phyloP scores from a whole-genome alignment of 1,140 invertebrate species.

The Macrotrachela quadricornifera region DNA sequence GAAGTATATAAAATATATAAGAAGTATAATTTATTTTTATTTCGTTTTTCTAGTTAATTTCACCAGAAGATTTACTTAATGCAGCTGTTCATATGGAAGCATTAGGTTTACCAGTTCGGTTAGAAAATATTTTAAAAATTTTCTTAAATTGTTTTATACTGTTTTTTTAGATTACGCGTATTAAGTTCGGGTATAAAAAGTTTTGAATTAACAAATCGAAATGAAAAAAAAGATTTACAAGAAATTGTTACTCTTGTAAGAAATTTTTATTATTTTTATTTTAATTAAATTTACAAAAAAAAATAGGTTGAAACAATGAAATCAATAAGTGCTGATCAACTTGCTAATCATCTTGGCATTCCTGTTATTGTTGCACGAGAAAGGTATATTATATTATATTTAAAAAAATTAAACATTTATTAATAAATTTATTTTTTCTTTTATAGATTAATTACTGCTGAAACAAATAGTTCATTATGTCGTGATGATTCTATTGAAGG shows the following conservation, averaged over 20 bases:
- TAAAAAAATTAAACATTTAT: background rate
- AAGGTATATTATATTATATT: conserved; percentile 33
- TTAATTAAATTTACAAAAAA: too few species aligned
- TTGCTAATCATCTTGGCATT: conserved; percentile 54
- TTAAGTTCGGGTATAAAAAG: background rate
- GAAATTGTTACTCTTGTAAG: too few species aligned
- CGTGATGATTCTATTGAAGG: conserved; percentile 80
- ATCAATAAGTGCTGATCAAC: conserved; percentile 57
- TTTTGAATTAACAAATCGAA: too few species aligned
- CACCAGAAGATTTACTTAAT: conserved; percentile 77
- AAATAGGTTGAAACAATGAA: conserved; percentile 48
- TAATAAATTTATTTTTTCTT: conserved; percentile 1
- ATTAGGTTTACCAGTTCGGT: conserved; percentile 40
- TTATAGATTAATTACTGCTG: conserved; percentile 46
- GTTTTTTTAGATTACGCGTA: background rate
- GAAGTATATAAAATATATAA: too few species aligned
- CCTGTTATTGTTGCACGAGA: conserved; percentile 71
- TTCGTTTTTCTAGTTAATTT: conserved; percentile 49
- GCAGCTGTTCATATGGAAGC: conserved; percentile 48
- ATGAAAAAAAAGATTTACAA: too few species aligned
- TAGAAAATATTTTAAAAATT: background rate
- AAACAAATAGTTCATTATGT: conserved; percentile 60
- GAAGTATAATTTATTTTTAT: background rate
- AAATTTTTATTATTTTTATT: background rate
- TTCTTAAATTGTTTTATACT: background rate